Evolutionary conservation across 1,140 invertebrate species (phyloP), one percentile per base, ranked within the genome.

Genomic region (Ceratoteleas bidentatus): DNA sequence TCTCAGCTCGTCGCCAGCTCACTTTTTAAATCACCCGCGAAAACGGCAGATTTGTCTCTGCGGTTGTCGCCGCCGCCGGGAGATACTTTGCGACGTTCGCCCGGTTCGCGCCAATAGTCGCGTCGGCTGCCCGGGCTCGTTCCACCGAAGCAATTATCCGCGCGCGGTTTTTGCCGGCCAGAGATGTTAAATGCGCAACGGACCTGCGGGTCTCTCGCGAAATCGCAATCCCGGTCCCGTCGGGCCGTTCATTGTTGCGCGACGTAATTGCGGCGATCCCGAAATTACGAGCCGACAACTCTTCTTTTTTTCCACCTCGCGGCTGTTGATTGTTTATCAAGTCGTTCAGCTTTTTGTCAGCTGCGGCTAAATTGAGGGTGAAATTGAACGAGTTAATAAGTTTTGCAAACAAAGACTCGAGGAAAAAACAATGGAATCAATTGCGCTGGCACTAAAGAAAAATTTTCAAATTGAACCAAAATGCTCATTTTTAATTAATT

Each of bases 151-250:
- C 54, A 76, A 76, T 76, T 76, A 68, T 61, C 49, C 56, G 56
- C 64, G 72, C 49, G 73, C 50, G 73, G 62, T 61, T 66, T 76
- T 76, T 76, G 47, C 15, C 33, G 16, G 50, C 54, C 62, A 66
- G 66, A 56, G 72, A 65, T 66, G 61, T 47, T 54, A 75, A 66
- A 75, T 45, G 24, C 24, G 24, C 24, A 24, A 24, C 24, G 24
- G 24, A 4, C 24, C 2, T 45, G 8, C 49, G 34, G 24, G 16
- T 45, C 43, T 58, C 53, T 58, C 40, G 54, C 45, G 54, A 56
- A 57, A 57, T 68, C 53, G 3, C 64, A 24, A 24, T 24, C 24
- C 24, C 49, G 6, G 24, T 11, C 36, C 24, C 45, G 34, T 47
- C 40, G 47, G 52, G 13, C 53, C 16, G 32, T 68, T 68, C 16